Percentiles rank a stretch among this genome's conserved stretches.
These are phyloP conservation scores for Spizaetus ornatus DNA, from an alignment of 2,113 vertebrate species.

Conservation along the genomic window DNA sequence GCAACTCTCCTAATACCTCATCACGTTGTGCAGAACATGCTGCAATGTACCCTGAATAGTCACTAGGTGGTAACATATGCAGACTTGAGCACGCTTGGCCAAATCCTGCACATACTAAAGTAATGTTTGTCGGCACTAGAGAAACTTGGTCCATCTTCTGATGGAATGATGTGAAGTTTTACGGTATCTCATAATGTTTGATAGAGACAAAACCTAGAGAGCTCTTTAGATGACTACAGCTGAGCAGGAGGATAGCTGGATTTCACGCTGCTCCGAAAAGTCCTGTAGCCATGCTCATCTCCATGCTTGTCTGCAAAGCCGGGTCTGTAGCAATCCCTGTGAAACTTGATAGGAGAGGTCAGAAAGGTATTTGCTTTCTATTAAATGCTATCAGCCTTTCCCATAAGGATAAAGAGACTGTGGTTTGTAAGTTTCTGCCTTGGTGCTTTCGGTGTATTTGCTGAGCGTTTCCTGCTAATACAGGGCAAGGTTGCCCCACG, in stretches of 20 bases:
- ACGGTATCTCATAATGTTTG: background rate
- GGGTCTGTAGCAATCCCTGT: background rate
- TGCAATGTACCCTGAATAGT: background rate
- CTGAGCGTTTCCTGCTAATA: background rate
- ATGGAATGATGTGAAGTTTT: background rate
- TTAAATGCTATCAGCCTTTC: background rate
- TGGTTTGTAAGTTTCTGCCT: background rate
- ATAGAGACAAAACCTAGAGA: background rate
- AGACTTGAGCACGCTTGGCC: background rate
- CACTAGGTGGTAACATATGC: slow-evolving; percentile 18
- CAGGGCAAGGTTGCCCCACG: background rate
- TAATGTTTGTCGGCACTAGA: background rate
- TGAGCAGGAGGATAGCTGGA: background rate
- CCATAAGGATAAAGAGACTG: background rate
- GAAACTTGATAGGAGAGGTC: background rate
- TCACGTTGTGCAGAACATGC: background rate
- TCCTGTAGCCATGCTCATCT: background rate
- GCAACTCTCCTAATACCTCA: slow-evolving; percentile 14
- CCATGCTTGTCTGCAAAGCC: background rate
- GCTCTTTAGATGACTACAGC: background rate
- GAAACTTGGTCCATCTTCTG: background rate
- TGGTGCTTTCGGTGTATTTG: slow-evolving; percentile 4
- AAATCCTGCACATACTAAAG: background rate
- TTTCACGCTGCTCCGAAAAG: background rate
- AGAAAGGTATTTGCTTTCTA: background rate